Percentiles rank a stretch among this genome's conserved stretches.
Conservation (phyloP, 2,888 invertebrate species). For the Drosophila nr. perissopoda region DNA sequence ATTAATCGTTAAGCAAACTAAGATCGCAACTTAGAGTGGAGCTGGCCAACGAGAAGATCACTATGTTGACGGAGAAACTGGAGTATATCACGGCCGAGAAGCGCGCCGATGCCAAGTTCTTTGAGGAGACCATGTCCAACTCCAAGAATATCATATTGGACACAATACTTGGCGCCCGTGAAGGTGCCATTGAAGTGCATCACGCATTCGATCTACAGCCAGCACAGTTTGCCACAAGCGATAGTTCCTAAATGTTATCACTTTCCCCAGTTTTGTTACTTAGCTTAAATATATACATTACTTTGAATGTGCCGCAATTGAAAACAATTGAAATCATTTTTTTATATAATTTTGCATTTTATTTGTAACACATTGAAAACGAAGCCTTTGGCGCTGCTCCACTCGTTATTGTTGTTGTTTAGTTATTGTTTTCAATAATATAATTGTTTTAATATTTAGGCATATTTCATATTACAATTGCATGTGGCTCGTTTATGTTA, state of each 20-base stretch:
- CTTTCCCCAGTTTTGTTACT: conserved; percentile 22
- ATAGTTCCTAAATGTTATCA: conserved; percentile 20
- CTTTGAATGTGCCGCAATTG: conserved; percentile 18
- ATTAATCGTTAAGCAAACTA: neutral
- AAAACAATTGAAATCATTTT: neutral
- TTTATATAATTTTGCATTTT: conserved; percentile 55
- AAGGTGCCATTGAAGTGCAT: neutral
- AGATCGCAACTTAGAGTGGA: conserved; percentile 72
- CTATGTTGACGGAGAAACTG: conserved; percentile 81
- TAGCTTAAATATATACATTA: conserved; percentile 20
- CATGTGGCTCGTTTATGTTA: conserved; percentile 41
- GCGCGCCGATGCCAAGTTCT: conserved; percentile 80
- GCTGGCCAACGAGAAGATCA: conserved; percentile 81
- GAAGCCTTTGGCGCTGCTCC: conserved; percentile 78
- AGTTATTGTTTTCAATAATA: conserved; percentile 40
- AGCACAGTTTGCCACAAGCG: conserved; percentile 18
- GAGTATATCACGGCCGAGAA: conserved; percentile 78
- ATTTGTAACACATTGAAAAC: conserved; percentile 75
- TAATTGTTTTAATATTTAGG: conserved; percentile 45
- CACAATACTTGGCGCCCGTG: conserved; percentile 65
- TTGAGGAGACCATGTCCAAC: conserved; percentile 80
- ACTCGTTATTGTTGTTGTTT: conserved; percentile 35
- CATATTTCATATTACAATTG: conserved; percentile 56
- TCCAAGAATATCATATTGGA: conserved; percentile 82
- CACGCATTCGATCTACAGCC: neutral